A percentile compares a stretch with the other conserved stretches of the same genome.
Evolutionary conservation across 2,113 vertebrate species (phyloP).

Genomic region (Fregata magnificens): DNA sequence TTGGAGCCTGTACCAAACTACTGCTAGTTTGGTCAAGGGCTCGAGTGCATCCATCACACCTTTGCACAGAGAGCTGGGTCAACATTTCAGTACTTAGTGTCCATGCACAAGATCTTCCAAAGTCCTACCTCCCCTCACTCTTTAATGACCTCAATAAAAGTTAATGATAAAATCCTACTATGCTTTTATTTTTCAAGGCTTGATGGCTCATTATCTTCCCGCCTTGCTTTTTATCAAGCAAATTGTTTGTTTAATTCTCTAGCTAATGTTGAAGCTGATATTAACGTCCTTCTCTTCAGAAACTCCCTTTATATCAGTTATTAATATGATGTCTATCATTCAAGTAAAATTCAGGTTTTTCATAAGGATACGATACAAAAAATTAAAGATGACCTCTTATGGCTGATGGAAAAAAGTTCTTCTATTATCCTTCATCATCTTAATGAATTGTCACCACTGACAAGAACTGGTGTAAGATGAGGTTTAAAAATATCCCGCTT

Average conservation of each 20-base stretch:
- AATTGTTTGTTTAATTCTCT: neutral
- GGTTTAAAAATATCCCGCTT: constrained; percentile 40
- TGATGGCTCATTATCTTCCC: neutral
- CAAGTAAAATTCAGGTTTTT: neutral
- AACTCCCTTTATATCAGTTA: neutral
- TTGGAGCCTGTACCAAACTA: neutral
- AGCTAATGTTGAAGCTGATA: neutral
- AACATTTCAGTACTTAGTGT: neutral
- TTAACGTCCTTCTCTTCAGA: neutral
- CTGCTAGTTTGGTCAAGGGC: neutral
- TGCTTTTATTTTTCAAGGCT: neutral
- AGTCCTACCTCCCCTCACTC: neutral
- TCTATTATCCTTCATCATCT: constrained; percentile 19
- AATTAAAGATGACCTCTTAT: neutral
- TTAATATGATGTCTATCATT: neutral
- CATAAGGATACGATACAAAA: neutral
- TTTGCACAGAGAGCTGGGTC: neutral
- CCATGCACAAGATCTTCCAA: neutral
- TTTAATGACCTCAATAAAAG: neutral
- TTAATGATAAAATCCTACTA: neutral
- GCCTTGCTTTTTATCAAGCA: neutral
- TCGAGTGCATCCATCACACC: neutral
- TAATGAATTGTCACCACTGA: constrained; percentile 25
- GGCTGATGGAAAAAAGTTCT: neutral
- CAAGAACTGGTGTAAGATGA: neutral